A percentile compares a stretch with the other conserved stretches of the same genome.
Evolutionary conservation across 1,140 invertebrate genomes (phyloP).

Genomic region (Nephotettix cincticeps): DNA sequence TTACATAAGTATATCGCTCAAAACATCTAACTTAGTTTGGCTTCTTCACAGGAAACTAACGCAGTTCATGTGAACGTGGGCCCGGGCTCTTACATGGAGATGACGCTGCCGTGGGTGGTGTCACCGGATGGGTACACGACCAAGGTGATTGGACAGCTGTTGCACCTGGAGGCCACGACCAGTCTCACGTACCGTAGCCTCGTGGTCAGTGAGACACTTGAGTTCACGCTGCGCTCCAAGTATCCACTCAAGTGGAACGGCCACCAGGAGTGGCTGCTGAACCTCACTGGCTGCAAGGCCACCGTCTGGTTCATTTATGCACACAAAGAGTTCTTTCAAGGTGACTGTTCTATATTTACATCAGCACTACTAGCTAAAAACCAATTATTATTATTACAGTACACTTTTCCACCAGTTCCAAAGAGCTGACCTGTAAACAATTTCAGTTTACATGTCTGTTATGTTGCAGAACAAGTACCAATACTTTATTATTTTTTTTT

Average conservation of each 20-base stretch:
- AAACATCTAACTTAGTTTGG: too few species aligned
- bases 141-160: conserved; percentile 87
- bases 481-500: too few species aligned
- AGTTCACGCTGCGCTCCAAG: conserved; percentile 81
- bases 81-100: conserved; percentile 90
- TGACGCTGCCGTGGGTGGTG: conserved; percentile 93
- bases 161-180: conserved; percentile 92
- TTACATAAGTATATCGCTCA: too few species aligned
- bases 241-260: conserved; percentile 95
- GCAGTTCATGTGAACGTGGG: conserved; percentile 93
- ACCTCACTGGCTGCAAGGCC: conserved; percentile 91
- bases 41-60: conserved; percentile 85
- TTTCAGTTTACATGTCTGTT: too few species aligned
- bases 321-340: conserved; percentile 94
- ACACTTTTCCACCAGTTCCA: too few species aligned
- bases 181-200: conserved; percentile 90
- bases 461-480: too few species aligned
- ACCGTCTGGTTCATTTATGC: conserved; percentile 89
- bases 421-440: too few species aligned
- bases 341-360: too few species aligned
- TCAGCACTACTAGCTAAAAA: too few species aligned
- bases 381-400: too few species aligned
- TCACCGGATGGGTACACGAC: conserved; percentile 82
- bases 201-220: conserved; percentile 90
- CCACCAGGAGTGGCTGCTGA: conserved; percentile 88